These are phyloP conservation scores for Colinus virginianus DNA, from an alignment of 2,113 vertebrate species.

Conservation along the genomic window DNA sequence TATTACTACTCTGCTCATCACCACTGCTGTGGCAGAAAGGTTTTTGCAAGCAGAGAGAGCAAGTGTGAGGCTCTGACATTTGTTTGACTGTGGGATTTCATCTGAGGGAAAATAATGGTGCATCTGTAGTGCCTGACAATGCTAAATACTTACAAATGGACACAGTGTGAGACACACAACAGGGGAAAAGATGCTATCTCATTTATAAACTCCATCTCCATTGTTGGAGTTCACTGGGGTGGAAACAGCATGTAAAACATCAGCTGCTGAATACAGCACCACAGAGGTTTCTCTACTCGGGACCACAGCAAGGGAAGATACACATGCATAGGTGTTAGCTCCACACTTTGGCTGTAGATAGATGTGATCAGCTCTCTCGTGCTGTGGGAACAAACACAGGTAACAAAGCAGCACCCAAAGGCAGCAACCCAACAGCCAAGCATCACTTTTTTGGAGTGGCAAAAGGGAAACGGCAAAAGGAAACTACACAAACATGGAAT, in stretches of 20 bases:
- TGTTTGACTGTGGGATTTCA: background rate
- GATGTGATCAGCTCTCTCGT: background rate
- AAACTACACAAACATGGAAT: background rate
- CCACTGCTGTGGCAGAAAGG: background rate
- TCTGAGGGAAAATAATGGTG: background rate
- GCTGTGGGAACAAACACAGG: background rate
- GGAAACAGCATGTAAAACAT: background rate
- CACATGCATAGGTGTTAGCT: background rate
- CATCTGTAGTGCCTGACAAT: background rate
- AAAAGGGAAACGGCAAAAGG: background rate
- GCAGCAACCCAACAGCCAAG: background rate
- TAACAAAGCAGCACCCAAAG: background rate
- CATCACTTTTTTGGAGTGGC: background rate
- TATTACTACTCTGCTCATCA: background rate
- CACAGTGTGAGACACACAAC: slow-evolving; percentile 5
- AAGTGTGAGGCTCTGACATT: background rate
- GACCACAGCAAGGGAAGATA: background rate
- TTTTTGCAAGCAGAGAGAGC: background rate
- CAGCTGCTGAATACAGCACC: slow-evolving; percentile 9
- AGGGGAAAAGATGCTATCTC: background rate
- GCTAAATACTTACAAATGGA: slow-evolving; percentile 31
- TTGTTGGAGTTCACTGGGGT: background rate
- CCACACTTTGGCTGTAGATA: background rate
- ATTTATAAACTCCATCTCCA: slow-evolving; percentile 2
- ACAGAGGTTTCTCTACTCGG: background rate